These are phyloP conservation scores for Zele albiditarsus DNA, from an alignment of 2,888 invertebrate species.

Conservation along the genomic window DNA sequence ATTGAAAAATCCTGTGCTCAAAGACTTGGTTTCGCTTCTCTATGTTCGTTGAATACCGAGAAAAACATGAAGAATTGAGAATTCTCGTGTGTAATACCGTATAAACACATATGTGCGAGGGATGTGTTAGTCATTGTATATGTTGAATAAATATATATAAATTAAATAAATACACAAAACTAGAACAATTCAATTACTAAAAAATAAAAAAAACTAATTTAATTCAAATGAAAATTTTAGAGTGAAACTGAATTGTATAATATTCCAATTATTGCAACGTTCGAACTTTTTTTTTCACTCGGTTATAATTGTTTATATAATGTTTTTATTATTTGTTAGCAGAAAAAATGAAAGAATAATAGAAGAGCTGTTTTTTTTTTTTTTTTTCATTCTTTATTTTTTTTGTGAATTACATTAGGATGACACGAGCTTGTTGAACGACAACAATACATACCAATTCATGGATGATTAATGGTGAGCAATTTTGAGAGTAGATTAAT, in stretches of 20 bases:
- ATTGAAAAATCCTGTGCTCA: slow-evolving; percentile 36
- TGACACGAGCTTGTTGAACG: too few species aligned
- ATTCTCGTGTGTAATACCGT: neutral
- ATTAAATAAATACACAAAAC: neutral
- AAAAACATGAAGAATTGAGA: slow-evolving; percentile 16
- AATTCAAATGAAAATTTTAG: too few species aligned
- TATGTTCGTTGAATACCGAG: neutral
- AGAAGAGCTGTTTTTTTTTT: too few species aligned
- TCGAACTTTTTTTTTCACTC: too few species aligned
- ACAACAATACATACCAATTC: too few species aligned
- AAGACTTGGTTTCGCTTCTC: slow-evolving; percentile 10
- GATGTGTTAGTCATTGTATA: neutral
- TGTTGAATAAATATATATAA: too few species aligned
- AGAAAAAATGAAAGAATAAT: neutral
- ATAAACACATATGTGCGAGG: neutral
- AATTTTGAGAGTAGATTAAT: too few species aligned
- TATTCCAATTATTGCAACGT: too few species aligned
- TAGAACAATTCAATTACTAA: neutral
- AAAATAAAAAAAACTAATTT: neutral
- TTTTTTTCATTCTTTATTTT: too few species aligned
- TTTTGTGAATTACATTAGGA: too few species aligned
- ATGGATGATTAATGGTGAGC: neutral
- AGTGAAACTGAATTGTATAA: too few species aligned
- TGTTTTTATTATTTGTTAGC: neutral
- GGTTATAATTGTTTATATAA: too few species aligned